phyloP scores from a whole-genome alignment of 2,113 vertebrate genomes.

The Brachionichthys hirsutus region DNA sequence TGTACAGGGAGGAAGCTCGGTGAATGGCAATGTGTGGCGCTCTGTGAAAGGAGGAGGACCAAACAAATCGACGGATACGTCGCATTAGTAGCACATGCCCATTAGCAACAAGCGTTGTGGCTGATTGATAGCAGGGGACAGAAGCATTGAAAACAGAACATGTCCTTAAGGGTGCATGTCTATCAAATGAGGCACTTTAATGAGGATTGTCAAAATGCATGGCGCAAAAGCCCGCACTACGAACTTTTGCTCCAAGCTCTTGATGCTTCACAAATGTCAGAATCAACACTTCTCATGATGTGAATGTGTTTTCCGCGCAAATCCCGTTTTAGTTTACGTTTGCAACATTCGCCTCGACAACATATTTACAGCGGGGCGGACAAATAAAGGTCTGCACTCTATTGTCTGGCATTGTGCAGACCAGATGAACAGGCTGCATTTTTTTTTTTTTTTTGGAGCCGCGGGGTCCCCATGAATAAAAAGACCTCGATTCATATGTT shows the following conservation, averaged over 20 bases:
- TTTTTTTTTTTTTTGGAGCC: constrained; percentile 59
- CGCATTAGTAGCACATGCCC: constrained; percentile 54
- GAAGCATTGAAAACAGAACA: background rate
- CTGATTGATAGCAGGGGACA: constrained; percentile 12
- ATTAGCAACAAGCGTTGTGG: constrained; percentile 35
- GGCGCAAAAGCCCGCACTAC: too few species aligned
- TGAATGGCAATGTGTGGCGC: constrained; percentile 54
- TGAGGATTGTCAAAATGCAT: too few species aligned
- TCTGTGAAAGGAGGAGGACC: constrained; percentile 49
- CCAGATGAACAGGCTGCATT: constrained; percentile 36
- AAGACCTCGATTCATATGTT: constrained; percentile 73
- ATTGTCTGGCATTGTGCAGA: constrained; percentile 47
- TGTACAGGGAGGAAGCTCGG: constrained; percentile 35
- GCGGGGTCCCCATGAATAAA: constrained; percentile 49
- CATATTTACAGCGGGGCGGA: too few species aligned
- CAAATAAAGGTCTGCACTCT: constrained; percentile 26
- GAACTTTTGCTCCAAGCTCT: too few species aligned
- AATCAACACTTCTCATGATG: too few species aligned
- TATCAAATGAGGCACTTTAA: too few species aligned
- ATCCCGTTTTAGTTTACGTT: background rate
- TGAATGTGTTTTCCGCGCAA: too few species aligned
- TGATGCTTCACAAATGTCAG: too few species aligned
- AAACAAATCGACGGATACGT: constrained; percentile 57
- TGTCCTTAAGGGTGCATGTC: too few species aligned
- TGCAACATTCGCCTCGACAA: constrained; percentile 9